Evolutionary conservation across 2,113 vertebrate species (phyloP).

Genomic region (Ellobius talpinus): DNA sequence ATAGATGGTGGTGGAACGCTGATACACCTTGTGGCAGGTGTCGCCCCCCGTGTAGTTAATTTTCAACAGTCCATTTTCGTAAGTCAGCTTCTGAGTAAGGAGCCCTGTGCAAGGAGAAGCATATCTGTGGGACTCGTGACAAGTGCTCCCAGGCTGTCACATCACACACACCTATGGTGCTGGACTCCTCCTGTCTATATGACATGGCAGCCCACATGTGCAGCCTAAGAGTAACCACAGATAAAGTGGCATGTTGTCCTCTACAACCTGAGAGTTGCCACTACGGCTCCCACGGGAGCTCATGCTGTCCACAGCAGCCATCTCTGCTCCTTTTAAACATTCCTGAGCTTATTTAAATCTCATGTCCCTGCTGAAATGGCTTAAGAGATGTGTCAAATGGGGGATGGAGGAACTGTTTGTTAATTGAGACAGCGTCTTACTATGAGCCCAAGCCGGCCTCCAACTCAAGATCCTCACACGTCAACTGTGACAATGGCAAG

Average conservation of each 20-base stretch:
- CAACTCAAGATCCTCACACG: background rate
- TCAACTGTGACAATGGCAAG: background rate
- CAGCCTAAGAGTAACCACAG: fast-evolving
- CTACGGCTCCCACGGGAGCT: fast-evolving
- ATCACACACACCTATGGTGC: fast-evolving
- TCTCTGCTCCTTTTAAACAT: background rate
- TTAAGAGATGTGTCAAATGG: background rate
- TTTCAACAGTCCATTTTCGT: constrained; percentile 93
- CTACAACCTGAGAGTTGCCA: fast-evolving
- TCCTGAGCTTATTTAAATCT: background rate
- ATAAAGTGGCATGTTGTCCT: fast-evolving
- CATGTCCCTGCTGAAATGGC: background rate
- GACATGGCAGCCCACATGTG: fast-evolving
- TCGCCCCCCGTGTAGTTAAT: constrained; percentile 95
- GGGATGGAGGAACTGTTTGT: too few relatives aligned
- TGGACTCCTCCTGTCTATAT: fast-evolving
- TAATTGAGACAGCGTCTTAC: background rate
- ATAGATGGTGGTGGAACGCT: constrained; percentile 93
- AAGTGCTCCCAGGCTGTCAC: fast-evolving
- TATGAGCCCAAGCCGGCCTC: background rate
- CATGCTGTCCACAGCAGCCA: fast-evolving
- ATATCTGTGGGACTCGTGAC: fast-evolving
- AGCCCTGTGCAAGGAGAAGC: constrained; percentile 87
- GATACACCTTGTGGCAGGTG: constrained; percentile 92
- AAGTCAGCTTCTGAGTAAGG: constrained; percentile 90